Evolutionary conservation across 2,888 invertebrate species (phyloP).

Genomic region (Phorcus lineatus): DNA sequence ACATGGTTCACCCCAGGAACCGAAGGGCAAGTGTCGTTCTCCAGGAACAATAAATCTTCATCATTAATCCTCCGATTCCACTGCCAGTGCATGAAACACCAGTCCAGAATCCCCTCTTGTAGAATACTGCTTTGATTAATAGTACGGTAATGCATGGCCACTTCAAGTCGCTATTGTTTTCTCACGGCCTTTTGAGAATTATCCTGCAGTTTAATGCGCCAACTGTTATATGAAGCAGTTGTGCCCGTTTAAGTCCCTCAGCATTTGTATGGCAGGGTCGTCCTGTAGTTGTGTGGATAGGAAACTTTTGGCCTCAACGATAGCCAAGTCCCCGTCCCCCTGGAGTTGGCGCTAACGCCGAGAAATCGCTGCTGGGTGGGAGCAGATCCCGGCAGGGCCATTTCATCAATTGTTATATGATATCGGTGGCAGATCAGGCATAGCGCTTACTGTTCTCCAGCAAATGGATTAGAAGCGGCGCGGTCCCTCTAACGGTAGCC

Average conservation of each 20-base stretch:
- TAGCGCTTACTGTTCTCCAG: neutral
- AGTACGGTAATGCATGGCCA: neutral
- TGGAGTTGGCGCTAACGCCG: neutral
- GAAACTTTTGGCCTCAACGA: neutral
- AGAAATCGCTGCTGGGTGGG: neutral
- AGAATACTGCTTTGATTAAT: neutral
- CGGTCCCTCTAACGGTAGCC: neutral
- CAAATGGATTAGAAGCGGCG: constrained; percentile 7
- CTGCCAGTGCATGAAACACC: neutral
- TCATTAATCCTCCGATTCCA: neutral
- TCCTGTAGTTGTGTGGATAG: neutral
- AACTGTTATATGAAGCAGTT: constrained; percentile 7
- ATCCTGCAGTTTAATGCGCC: neutral
- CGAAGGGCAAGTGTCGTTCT: neutral
- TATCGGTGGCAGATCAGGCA: neutral
- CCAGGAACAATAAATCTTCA: neutral
- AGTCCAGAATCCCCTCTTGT: neutral
- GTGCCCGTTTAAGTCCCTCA: no score
- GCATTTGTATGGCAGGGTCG: neutral
- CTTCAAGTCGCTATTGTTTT: neutral
- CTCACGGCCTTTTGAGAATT: neutral
- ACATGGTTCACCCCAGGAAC: no score
- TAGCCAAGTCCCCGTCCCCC: neutral
- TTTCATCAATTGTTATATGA: constrained; percentile 7
- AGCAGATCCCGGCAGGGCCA: neutral